Base-by-base conservation (phyloP, 2,797 vertebrate genomes). In the Periophthalmus magnuspinnatus region DNA sequence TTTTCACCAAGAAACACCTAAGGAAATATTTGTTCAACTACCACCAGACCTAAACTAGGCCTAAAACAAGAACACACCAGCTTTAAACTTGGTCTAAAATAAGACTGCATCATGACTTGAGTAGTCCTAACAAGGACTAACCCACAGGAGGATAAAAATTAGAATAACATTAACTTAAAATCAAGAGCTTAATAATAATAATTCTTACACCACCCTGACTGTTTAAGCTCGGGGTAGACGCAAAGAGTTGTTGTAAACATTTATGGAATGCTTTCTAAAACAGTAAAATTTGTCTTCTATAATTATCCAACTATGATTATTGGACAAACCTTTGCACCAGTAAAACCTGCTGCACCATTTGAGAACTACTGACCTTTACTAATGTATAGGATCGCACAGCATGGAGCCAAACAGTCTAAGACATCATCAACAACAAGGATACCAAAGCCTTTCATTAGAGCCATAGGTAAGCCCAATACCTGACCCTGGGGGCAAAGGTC, bases 401-500 rank as follows among this genome's bases (percentile, higher is more conserved):
- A 48, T 34, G 72, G 85, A 88, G 86, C 82, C 85, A 79, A 83
- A 69, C 56, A 17, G 75, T 85, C 82, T 84, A 45, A 33, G 52
- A 78, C 65, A 79, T 79, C 78, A 80, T 79, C 69, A 84, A 76
- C 78, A 84, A 59, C n/a, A 55, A 24, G 24, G 32, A 6, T 5
- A 24, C 74, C 21, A 16, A 32, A 2, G 76, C 71, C 76, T 82
- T 75, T 86, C 61, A 64, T 85, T 75, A 74, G 66, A 67, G 57
- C 28, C 57, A 28, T 63, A 65, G 56, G 48, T 48, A 62, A 76
- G 72, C 56, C 24, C 1, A 9, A 78, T 76, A 60, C 71, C 75
- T 76, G 81, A 88, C 85, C 85, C 75, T 48, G 0, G 13, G 82
- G 79, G 74, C 79, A 84, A 79, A 88, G 88, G 80, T 61, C 71